Base-by-base conservation (phyloP, 2,113 vertebrate genomes). In the Ciconia maguari region DNA sequence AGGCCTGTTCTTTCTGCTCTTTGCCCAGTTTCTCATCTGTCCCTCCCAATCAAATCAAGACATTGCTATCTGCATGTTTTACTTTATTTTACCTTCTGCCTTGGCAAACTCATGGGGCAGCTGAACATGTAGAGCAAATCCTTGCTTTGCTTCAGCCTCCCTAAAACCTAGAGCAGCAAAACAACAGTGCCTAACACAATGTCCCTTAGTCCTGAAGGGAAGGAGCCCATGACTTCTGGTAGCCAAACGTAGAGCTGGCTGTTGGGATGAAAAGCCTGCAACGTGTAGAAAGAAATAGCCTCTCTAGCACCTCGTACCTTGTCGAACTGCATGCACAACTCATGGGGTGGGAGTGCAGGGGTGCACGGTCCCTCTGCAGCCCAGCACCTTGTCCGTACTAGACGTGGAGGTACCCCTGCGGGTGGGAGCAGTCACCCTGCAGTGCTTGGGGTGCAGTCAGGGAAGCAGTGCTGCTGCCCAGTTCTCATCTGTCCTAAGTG, bases 41-140 rank as follows among this genome's bases (percentile, higher is more conserved):
- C 97, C 97, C 94, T 98, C 96, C 84, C 96, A 96, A 96, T 97
- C 97, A 98, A 96, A 96, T 98, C 98, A 94, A 97, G 97, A 96
- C 91, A 84, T 90, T 81, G 87, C 96, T 96, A 91, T 91, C 88
- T 95, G 82, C 86, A 60, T 9, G 4, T 83, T 89, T 96, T 88
- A 71, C 83, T 96, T 93, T 52, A 86, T 95, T 97, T 96, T 95
- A 86, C 86, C 68, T 89, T 72, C 62, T 58, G 48, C 49, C 55
- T 93, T 86, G 83, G 64, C 29, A n/a, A 57, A 48, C n/a, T 93
- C 38, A 16, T 1, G 5, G 74, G 80, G 34, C 62, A 89, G 68
- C 49, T 70, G 80, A 72, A 62, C 36, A 2, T 26, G 32, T 54
- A 32, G 44, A 89, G 16, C 38, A 87, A 86, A 89, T 85, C 36